Conservation (phyloP, 2,797 vertebrate genomes). For the Toxotes lorentzi region DNA sequence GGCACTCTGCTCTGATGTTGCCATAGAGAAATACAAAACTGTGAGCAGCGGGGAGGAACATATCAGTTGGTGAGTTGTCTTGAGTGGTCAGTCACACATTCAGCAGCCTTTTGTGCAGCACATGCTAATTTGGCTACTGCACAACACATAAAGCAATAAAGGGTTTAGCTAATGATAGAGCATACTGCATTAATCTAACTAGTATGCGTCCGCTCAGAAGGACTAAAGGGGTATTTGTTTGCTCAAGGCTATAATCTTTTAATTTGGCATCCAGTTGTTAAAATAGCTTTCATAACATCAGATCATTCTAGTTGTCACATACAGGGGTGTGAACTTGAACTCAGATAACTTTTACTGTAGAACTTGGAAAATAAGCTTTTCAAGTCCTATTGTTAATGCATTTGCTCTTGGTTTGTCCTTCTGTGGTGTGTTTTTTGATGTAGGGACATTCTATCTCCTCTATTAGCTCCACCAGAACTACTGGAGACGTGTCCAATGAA, state of each 20-base stretch:
- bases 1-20: conserved; percentile 51
- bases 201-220: conserved; percentile 17
- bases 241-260: conserved; percentile 36
- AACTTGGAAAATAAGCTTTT: conserved; percentile 38
- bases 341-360: conserved; percentile 16
- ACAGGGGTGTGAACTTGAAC: conserved; percentile 36
- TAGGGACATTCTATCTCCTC: conserved; percentile 9
- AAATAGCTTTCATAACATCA: conserved; percentile 41
- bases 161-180: conserved; percentile 47
- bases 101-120: conserved; percentile 35
- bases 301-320: conserved; percentile 27
- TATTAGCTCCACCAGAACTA: conserved; percentile 21
- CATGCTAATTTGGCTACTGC: conserved; percentile 47
- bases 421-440: conserved; percentile 15
- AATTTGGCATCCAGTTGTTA: conserved; percentile 51
- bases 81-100: conserved; percentile 49
- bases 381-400: not conserved
- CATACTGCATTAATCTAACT: conserved; percentile 38
- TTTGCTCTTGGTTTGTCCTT: conserved; percentile 43
- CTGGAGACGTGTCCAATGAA: conserved; percentile 52
- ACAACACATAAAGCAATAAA: conserved; percentile 40
- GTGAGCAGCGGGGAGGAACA: conserved; percentile 42
- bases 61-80: conserved; percentile 47
- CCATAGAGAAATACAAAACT: conserved; percentile 71
- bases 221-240: conserved; percentile 50